Conservation (phyloP, 2,888 invertebrate species). For the Rhingia rostrata region DNA sequence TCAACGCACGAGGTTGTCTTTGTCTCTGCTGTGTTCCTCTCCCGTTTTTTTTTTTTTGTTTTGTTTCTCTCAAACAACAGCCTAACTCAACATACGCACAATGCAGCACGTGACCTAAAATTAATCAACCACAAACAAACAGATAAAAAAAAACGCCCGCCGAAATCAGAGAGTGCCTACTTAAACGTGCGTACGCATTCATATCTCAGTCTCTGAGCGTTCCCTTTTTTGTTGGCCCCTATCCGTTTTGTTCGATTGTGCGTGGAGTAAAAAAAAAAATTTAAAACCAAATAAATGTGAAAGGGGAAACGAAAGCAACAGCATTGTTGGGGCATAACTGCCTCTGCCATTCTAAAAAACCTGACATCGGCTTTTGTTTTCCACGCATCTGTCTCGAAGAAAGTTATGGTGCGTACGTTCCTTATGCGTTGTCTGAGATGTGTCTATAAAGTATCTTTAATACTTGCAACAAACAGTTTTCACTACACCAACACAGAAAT, state of each 20-base stretch:
- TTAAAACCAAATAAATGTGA: constrained; percentile 33
- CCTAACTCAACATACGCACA: constrained; percentile 34
- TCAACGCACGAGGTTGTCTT: constrained; percentile 25
- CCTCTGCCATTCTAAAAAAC: constrained; percentile 7
- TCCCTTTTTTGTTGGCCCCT: constrained; percentile 39
- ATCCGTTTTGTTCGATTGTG: constrained; percentile 40
- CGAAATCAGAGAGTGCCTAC: neutral
- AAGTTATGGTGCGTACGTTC: constrained; percentile 20
- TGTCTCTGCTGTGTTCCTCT: constrained; percentile 6
- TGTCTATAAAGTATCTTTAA: neutral
- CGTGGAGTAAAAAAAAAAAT: constrained; percentile 29
- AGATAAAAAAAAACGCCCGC: constrained; percentile 3
- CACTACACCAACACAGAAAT: constrained; percentile 1
- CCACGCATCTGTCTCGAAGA: constrained; percentile 29
- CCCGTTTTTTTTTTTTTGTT: constrained; percentile 5
- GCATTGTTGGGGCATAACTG: constrained; percentile 14
- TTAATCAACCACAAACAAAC: constrained; percentile 47
- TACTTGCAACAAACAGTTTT: neutral
- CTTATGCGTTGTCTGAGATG: neutral
- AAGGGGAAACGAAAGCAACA: constrained; percentile 52
- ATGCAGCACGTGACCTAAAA: constrained; percentile 66
- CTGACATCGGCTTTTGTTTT: constrained; percentile 40
- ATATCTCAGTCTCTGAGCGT: constrained; percentile 23
- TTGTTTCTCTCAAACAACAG: constrained; percentile 27
- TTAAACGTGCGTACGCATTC: constrained; percentile 45